Evolutionary conservation across 2,113 vertebrate species (phyloP), one percentile per base, ranked within the genome.

Genomic region (Gadus chalcogrammus): DNA sequence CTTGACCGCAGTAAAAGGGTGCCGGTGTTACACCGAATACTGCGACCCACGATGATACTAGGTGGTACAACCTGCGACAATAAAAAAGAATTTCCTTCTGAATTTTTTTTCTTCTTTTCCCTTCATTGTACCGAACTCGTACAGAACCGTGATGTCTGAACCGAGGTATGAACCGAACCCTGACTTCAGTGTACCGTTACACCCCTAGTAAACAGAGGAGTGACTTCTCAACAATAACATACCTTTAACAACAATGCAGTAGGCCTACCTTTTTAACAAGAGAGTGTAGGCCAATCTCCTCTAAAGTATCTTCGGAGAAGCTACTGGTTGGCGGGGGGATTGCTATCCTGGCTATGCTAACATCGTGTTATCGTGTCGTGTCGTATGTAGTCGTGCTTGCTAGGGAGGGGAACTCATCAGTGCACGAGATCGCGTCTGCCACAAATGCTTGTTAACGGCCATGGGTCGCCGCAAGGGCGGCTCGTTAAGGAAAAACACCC

Each of bases 391-490:
- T 20, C 12, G 31, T 66, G 66, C 83, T 87, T 84, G 85, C 84
- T 88, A 86, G 70, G 74, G 55, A 72, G 59, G 71, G 59, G 73
- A 72, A 76, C 67, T 86, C 81, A 73, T 84, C 84, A 75, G 77
- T 74, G 81, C 70, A 76, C 75, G 63, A 80, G 84, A 88, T 86
- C 80, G 84, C 28, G 64, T 70, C 74, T 80, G 82, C 85, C 78
- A 85, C 78, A 79, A 67, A 38, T 66, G 80, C 85, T 85, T 82
- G 85, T 88, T 87, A 88, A 53, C 79, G 22, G 73, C 76, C 28
- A 72, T 69, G 62, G 24, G 52, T 73, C 69, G 81, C 76, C 80
- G 78, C 76, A 70, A 77, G 76, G 67, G 71, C 65, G 75, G 75
- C 83, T 87, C 84, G 85, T 89, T 89, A 87, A 68, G 71, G 53